phyloP scores from a whole-genome alignment of 2,113 vertebrate genomes.

The Pardalotus punctatus region DNA sequence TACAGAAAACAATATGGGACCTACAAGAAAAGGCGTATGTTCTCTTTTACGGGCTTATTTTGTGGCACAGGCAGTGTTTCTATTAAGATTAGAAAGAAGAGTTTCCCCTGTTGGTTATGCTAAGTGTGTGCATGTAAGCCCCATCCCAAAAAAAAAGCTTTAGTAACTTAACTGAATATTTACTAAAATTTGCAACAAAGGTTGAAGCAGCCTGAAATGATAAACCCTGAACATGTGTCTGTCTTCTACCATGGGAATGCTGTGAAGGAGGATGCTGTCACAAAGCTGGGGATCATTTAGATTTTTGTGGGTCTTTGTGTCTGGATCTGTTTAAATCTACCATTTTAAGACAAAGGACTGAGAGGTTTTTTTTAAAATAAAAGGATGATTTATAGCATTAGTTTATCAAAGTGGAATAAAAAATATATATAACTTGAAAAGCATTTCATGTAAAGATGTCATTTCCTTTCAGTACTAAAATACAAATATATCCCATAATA shows the following conservation, averaged over 20 bases:
- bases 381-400: slow-evolving; percentile 11
- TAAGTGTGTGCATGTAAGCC: neutral
- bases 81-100: neutral
- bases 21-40: neutral
- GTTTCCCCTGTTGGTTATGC: neutral
- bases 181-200: neutral
- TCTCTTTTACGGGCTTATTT: neutral
- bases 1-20: neutral
- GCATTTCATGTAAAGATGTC: neutral
- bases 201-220: neutral
- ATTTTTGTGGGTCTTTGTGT: slow-evolving; percentile 3
- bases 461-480: slow-evolving; percentile 30
- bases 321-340: slow-evolving; percentile 42
- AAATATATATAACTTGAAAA: neutral
- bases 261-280: neutral
- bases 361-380: neutral
- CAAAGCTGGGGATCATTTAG: neutral
- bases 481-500: neutral
- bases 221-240: neutral
- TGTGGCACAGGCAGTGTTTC: neutral
- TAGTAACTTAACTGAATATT: neutral
- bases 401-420: slow-evolving; percentile 26
- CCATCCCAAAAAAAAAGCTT: neutral
- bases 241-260: neutral
- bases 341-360: neutral